phyloP scores from a whole-genome alignment of 2,113 vertebrate genomes.

The Pycnonotus jocosus region DNA sequence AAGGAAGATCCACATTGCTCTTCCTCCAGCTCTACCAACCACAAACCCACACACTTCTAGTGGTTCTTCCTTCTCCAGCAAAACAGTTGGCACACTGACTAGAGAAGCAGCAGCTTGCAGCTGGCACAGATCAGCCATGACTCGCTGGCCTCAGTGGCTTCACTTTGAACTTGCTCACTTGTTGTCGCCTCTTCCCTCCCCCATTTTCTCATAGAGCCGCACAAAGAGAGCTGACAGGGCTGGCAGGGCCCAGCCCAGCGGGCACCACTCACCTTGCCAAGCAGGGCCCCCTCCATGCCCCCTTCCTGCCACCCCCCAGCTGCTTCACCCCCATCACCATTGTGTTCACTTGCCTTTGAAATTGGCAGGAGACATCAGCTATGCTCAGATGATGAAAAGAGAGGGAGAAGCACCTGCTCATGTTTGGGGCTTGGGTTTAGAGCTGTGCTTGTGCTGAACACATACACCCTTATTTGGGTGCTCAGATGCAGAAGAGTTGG shows the following conservation, averaged over 20 bases:
- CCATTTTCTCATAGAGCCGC: background rate
- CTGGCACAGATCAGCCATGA: slow-evolving; percentile 7
- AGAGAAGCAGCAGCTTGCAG: background rate
- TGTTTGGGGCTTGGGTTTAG: background rate
- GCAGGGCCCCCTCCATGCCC: background rate
- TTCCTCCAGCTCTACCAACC: background rate
- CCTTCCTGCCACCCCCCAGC: background rate
- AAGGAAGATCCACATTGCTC: accelerated
- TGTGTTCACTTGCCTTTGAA: background rate
- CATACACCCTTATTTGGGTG: background rate
- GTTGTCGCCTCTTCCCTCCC: background rate
- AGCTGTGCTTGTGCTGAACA: background rate
- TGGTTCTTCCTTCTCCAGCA: background rate
- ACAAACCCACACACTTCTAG: accelerated
- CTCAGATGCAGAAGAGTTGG: background rate
- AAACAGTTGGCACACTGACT: background rate
- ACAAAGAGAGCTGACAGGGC: background rate
- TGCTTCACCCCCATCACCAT: background rate
- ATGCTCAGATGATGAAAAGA: background rate
- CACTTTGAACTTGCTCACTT: background rate
- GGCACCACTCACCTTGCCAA: background rate
- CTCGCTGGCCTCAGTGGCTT: background rate
- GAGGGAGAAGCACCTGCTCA: slow-evolving; percentile 8
- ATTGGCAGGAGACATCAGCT: background rate
- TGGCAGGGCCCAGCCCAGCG: background rate